Percentiles rank a stretch among this genome's conserved stretches.
Conservation (phyloP, 2,113 vertebrate species). For the Acrocephalus kingi region DNA sequence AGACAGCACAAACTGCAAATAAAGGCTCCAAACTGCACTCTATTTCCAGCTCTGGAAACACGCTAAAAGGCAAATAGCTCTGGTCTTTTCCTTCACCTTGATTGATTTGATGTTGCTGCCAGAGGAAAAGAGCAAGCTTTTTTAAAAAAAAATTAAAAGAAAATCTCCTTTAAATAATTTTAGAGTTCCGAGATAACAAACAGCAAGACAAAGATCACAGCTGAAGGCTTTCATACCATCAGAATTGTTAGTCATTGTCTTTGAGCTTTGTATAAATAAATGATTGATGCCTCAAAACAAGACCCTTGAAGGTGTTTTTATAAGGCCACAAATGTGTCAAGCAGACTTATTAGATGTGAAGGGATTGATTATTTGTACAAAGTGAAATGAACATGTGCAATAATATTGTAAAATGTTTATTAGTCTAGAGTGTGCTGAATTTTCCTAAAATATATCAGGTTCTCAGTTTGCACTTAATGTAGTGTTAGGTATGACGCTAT, state of each 20-base stretch:
- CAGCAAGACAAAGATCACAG: constrained; percentile 67
- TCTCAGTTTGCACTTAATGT: constrained; percentile 88
- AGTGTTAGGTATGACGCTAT: constrained; percentile 87
- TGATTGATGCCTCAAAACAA: constrained; percentile 81
- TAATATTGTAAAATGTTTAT: constrained; percentile 89
- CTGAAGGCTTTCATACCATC: constrained; percentile 65
- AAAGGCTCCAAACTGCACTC: not conserved
- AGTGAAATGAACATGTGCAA: constrained; percentile 86
- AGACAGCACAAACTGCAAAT: constrained; percentile 15
- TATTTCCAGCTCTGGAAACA: constrained; percentile 14
- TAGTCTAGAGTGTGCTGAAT: constrained; percentile 87
- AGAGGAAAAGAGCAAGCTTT: not conserved
- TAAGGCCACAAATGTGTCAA: constrained; percentile 84
- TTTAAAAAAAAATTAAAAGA: constrained; percentile 30
- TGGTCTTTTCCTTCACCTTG: constrained; percentile 61
- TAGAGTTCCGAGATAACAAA: constrained; percentile 66
- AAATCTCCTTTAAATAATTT: constrained; percentile 68
- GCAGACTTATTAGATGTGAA: constrained; percentile 89
- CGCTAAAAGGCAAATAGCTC: not conserved
- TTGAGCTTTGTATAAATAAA: constrained; percentile 76
- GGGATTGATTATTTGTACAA: constrained; percentile 87
- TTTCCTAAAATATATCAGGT: constrained; percentile 88
- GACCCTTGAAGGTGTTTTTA: constrained; percentile 81
- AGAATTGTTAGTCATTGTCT: constrained; percentile 76
- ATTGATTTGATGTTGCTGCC: constrained; percentile 68